Base-by-base conservation (phyloP, 2,113 vertebrate species). In the Leptobrachium leishanense region DNA sequence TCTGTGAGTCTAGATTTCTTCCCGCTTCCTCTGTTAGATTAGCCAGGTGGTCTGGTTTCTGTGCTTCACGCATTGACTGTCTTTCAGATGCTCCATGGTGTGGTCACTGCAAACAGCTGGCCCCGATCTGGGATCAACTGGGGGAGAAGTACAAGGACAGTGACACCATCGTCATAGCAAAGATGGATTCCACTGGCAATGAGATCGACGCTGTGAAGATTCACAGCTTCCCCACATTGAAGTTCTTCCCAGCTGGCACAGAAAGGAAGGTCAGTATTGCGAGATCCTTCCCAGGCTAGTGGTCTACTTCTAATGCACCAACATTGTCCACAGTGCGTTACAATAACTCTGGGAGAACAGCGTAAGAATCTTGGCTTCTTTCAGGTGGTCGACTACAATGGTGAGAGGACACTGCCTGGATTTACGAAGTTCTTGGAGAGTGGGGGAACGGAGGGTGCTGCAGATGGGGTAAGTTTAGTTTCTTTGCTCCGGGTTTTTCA, bases 171-270 rank as follows among this genome's bases (percentile, higher is more conserved):
- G 13, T 99, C 42, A 94, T 99, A 67, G 97, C 96, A 11, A 99
- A 99, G 90, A 98, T 99, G 96, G 98, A 99, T 84, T 95, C 98
- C 0, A 99, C 98, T 0, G 96, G 93, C 74, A 99, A 99, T 1
- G 98, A 99, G 90, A 95, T 99, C 2, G 97, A 99, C 68, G 43
- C 91, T 0, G 97, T 99, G 63, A 97, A 96, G 86, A 96, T 99
- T 72, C 98, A 99, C 90, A 99, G 98, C 88, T 99, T 99, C 86
- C 98, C 98, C 66, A 99, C 98, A 0, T 93, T 99, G 15, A 99
- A 98, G 85, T 98, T 96, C 90, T 99, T 99, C 90, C 97, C 98
- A 0, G 94, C 95, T 41, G 88, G 94, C 57, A 68, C 93, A 0
- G 96, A 92, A 6, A 92, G 64, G 82, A 95, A 93, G 85, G 97